A percentile compares a stretch with the other conserved stretches of the same genome.
phyloP scores from a whole-genome alignment of 2,113 vertebrate species.

The Seriola rivoliana region DNA sequence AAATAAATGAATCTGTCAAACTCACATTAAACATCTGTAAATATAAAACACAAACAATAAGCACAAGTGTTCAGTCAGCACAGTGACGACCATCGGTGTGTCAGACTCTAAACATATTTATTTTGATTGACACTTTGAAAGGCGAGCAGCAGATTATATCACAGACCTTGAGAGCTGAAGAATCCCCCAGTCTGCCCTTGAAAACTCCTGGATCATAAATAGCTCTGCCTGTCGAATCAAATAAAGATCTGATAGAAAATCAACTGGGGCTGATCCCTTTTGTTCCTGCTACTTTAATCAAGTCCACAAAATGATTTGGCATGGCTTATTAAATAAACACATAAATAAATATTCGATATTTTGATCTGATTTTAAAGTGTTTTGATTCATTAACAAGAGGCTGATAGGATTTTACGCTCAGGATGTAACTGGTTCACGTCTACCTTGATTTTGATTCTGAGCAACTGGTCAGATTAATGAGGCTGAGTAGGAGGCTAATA shows the following conservation, averaged over 20 bases:
- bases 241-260: constrained; percentile 31
- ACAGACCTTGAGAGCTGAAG: constrained; percentile 21
- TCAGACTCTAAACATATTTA: not conserved
- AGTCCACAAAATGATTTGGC: constrained; percentile 16
- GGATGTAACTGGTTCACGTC: constrained; percentile 28
- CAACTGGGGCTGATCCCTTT: not conserved
- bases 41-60: not conserved
- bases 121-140: constrained; percentile 13
- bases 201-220: constrained; percentile 52
- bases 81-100: not conserved
- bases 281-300: constrained; percentile 40
- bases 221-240: constrained; percentile 37
- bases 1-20: not conserved
- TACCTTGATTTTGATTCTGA: constrained; percentile 41
- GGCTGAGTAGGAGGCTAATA: constrained; percentile 44
- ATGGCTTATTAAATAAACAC: constrained; percentile 1
- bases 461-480: constrained; percentile 64
- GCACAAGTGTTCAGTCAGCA: not conserved
- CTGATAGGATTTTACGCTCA: not conserved
- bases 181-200: constrained; percentile 29
- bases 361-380: not conserved
- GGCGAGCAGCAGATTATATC: constrained; percentile 9
- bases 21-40: not conserved
- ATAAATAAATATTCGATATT: not conserved
- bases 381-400: not conserved